phyloP scores from a whole-genome alignment of 2,888 invertebrate genomes.

The Leptura quadrifasciata region DNA sequence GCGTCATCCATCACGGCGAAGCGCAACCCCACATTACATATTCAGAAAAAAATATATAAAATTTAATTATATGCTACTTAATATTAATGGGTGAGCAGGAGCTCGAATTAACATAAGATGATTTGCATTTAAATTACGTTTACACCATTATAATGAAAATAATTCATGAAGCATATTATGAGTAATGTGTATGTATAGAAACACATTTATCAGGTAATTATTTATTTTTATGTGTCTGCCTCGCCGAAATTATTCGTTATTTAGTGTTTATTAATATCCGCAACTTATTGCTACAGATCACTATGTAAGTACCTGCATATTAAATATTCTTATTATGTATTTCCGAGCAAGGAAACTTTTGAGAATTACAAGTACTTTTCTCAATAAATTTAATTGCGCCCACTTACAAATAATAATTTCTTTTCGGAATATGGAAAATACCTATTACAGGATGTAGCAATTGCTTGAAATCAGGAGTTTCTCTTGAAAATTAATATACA shows the following conservation, averaged over 20 bases:
- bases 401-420: too few species aligned
- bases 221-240: constrained; percentile 61
- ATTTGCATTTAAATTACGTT: constrained; percentile 75
- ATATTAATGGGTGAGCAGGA: constrained; percentile 78
- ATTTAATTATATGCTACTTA: constrained; percentile 84
- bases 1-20: constrained; percentile 68
- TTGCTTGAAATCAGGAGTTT: too few species aligned
- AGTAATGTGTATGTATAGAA: constrained; percentile 69
- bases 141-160: constrained; percentile 74
- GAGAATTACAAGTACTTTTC: too few species aligned
- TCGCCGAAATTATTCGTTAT: constrained; percentile 54
- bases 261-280: constrained; percentile 43
- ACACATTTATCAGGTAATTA: constrained; percentile 70
- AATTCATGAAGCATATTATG: constrained; percentile 72
- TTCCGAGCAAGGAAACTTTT: too few species aligned
- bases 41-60: constrained; percentile 74
- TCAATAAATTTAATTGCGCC: too few species aligned
- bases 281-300: constrained; percentile 18
- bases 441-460: too few species aligned
- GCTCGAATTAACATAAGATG: constrained; percentile 74
- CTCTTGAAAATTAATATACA: too few species aligned
- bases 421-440: too few species aligned
- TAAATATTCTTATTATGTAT: too few species aligned
- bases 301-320: neutral
- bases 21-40: constrained; percentile 68